Percentiles rank a stretch among this genome's conserved stretches.
Conservation (phyloP, 2,797 vertebrate species). For the Limnodromus scolopaceus region DNA sequence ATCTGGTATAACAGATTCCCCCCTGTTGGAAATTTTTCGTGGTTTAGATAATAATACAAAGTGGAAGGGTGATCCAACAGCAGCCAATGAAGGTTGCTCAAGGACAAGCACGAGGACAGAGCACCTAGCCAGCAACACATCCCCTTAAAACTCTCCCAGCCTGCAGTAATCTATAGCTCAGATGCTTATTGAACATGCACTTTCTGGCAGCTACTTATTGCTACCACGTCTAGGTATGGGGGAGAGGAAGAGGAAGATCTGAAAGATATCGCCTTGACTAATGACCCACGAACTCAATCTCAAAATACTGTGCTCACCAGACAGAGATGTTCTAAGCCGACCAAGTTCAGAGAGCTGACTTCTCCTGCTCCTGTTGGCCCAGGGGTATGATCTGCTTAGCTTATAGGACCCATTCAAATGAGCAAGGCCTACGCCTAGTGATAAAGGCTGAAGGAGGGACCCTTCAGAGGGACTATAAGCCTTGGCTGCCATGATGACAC, state of each 20-base stretch:
- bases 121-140: background rate
- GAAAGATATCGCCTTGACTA: background rate
- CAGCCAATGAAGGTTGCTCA: background rate
- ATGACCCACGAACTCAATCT: background rate
- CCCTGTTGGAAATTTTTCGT: background rate
- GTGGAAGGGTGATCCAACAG: background rate
- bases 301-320: slow-evolving; percentile 66
- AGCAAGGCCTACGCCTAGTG: background rate
- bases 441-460: background rate
- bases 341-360: slow-evolving; percentile 73
- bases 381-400: slow-evolving; percentile 79
- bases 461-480: background rate
- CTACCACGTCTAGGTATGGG: background rate
- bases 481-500: slow-evolving; percentile 28
- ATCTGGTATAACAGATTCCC: background rate
- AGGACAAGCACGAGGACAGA: background rate
- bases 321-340: slow-evolving; percentile 65
- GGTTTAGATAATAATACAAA: background rate
- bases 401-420: slow-evolving; percentile 3
- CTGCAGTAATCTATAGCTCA: background rate
- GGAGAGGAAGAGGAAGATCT: background rate
- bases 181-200: background rate
- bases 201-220: background rate
- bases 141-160: background rate
- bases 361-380: slow-evolving; percentile 70